Base-by-base conservation (phyloP, 2,113 vertebrate genomes). In the Hipposideros armiger region DNA sequence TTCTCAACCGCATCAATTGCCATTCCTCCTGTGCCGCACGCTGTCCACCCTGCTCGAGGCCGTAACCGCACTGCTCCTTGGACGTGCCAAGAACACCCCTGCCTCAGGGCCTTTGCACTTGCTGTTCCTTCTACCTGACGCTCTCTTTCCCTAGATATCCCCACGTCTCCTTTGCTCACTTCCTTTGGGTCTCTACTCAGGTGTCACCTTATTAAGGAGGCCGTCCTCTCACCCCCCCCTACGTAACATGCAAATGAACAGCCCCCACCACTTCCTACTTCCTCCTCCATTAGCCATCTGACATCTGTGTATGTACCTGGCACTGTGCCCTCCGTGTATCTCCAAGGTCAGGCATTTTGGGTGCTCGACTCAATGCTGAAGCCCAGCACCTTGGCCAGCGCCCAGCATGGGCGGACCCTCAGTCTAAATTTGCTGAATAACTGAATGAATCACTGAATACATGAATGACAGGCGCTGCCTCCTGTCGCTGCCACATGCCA, bases 401-500 rank as follows among this genome's bases (percentile, higher is more conserved):
- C 17, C 54, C 17, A n/a, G 66, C 6, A 5, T 15, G 64, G 32
- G 50, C 0, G 0, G 66, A 2, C 32, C 50, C 66, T 3, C 32
- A 1, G 8, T 1, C n/a, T 5, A 10, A 16, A 30, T 4, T 1
- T 26, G 14, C 0, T 17, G 8, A 8, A 2, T 17, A 7, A 32
- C 5, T 40, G 22, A 74, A 28, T n/a, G n/a, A 36, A 14, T 3
- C n/a, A 92, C 32, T 28, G 5, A 9, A 5, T 24, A 32, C 54
- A 36, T 19, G 7, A 14, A 3, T 20, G 45, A 14, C n/a, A 30
- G 4, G 50, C 26, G 8, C 0, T 0, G 11, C 1, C 54, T 45
- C 5, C 0, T 10, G 7, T 24, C 11, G 11, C 24, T 5, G 9
- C 58, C 56, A 50, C 5, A 5, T 4, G 11, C 45, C 24, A 36